phyloP scores from a whole-genome alignment of 92 coral and sea anemone genomes.

The Porites evermanni region DNA sequence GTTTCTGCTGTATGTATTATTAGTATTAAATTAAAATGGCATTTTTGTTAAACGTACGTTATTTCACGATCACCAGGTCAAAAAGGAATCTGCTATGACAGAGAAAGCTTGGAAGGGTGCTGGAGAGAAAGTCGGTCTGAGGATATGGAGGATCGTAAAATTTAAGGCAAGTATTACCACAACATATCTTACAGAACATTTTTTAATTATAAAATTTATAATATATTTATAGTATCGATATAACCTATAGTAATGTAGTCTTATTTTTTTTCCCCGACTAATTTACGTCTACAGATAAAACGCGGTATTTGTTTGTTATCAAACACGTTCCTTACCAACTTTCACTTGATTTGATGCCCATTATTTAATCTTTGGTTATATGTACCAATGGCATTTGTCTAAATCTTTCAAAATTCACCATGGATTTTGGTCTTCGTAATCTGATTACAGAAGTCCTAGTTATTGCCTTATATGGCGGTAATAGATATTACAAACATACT shows the following conservation, averaged over 20 bases:
- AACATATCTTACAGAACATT: not conserved
- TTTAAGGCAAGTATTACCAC: slow-evolving; percentile 72
- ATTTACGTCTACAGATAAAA: not conserved
- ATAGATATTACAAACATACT: not conserved
- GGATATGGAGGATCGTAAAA: slow-evolving; percentile 94
- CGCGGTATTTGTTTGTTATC: not conserved
- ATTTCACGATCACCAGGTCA: slow-evolving; percentile 55
- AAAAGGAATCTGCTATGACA: slow-evolving; percentile 76
- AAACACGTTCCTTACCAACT: not conserved
- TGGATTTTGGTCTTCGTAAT: slow-evolving; percentile 18
- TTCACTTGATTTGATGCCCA: not conserved
- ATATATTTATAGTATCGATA: not conserved
- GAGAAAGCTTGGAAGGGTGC: slow-evolving; percentile 92
- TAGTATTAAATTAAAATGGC: too few relatives aligned
- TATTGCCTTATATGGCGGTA: slow-evolving; percentile 33
- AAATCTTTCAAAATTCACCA: not conserved
- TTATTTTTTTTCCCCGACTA: not conserved
- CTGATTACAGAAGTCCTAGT: not conserved
- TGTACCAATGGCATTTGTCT: not conserved
- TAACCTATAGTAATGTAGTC: not conserved
- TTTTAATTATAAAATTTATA: not conserved
- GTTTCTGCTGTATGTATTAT: too few relatives aligned
- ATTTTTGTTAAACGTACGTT: not conserved
- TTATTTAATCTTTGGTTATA: not conserved
- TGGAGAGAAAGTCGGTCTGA: slow-evolving; percentile 80